phyloP scores from a whole-genome alignment of 1,140 invertebrate species.

The Brachionus koreanus region DNA sequence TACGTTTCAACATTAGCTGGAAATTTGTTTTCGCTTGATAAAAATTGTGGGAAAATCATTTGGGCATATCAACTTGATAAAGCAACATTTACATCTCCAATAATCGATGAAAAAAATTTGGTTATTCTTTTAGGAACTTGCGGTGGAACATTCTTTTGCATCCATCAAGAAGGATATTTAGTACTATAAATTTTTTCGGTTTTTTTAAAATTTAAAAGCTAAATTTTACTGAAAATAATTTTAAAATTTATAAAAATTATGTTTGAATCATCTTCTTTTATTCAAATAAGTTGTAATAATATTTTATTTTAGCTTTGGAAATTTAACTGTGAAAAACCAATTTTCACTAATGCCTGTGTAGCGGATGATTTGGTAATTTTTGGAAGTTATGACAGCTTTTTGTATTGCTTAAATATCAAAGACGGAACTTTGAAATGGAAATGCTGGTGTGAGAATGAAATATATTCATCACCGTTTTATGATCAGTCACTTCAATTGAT shows the following conservation, averaged over 20 bases:
- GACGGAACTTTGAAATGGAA: constrained; percentile 56
- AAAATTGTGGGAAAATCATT: constrained; percentile 54
- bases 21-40: constrained; percentile 60
- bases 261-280: neutral
- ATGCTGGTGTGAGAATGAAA: constrained; percentile 56
- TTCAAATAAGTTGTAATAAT: neutral
- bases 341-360: constrained; percentile 65
- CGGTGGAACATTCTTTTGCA: constrained; percentile 26
- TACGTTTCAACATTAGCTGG: constrained; percentile 64
- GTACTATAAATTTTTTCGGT: constrained; percentile 40
- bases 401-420: constrained; percentile 46
- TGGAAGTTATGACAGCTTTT: constrained; percentile 62
- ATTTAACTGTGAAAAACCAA: constrained; percentile 58
- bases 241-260: neutral
- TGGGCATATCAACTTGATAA: constrained; percentile 62
- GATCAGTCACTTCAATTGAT: neutral
- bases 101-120: neutral
- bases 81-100: constrained; percentile 64
- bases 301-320: constrained; percentile 47
- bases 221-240: neutral
- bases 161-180: constrained; percentile 47
- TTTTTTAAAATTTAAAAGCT: neutral
- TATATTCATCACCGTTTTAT: constrained; percentile 65
- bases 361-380: constrained; percentile 61
- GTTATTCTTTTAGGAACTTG: neutral